phyloP scores from a whole-genome alignment of 2,797 vertebrate genomes.

The Smutsia temminckii region DNA sequence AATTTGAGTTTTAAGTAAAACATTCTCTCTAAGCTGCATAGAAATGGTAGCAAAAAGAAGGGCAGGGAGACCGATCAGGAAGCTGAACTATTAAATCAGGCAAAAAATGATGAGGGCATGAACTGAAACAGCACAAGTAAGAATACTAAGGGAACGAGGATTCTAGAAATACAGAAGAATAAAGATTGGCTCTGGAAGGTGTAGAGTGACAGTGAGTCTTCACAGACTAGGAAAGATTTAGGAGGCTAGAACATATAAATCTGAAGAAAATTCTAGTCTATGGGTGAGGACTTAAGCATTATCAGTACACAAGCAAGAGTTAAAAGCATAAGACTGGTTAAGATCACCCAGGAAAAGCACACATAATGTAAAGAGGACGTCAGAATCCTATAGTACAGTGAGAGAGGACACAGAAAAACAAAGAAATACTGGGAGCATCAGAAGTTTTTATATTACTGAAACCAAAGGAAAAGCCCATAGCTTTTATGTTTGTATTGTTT shows the following conservation, averaged over 20 bases:
- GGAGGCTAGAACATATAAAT: background rate
- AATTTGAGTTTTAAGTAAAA: conserved; percentile 52
- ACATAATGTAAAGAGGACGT: background rate
- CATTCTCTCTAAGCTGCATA: background rate
- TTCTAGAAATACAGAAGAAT: background rate
- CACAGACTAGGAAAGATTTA: background rate
- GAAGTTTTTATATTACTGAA: conserved; percentile 8
- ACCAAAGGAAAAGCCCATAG: background rate
- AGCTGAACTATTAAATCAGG: conserved; percentile 34
- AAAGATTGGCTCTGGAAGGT: background rate
- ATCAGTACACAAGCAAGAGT: background rate
- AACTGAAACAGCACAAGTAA: background rate
- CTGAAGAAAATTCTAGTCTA: conserved; percentile 21
- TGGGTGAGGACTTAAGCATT: conserved; percentile 7
- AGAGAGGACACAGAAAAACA: background rate
- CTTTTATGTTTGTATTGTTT: conserved; percentile 44
- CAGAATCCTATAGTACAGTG: background rate
- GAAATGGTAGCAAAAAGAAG: conserved; percentile 30
- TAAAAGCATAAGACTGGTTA: background rate
- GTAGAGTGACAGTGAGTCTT: background rate
- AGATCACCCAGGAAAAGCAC: background rate
- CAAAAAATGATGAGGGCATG: conserved; percentile 27
- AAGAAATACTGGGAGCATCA: background rate
- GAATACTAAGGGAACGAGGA: background rate
- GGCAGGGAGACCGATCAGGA: conserved; percentile 19